Evolutionary conservation across 2,888 invertebrate genomes (phyloP).

Genomic region (Salpingus planirostris): DNA sequence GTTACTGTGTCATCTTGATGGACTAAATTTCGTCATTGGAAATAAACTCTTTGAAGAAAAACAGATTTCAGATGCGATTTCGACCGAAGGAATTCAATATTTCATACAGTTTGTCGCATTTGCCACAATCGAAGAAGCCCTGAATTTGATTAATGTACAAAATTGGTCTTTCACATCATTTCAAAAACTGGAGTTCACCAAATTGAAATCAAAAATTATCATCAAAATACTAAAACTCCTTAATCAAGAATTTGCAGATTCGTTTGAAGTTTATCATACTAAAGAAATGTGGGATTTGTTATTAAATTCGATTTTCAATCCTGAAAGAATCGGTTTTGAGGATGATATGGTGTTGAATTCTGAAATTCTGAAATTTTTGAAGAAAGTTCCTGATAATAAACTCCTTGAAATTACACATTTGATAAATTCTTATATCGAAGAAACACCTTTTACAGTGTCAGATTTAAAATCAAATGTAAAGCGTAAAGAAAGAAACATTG

Average conservation of each 20-base stretch:
- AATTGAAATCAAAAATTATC: conserved; percentile 3
- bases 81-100: conserved; percentile 19
- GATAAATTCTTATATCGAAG: not conserved
- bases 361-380: conserved; percentile 1
- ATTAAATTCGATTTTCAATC: conserved; percentile 10
- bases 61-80: no score
- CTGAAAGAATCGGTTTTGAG: conserved; percentile 1
- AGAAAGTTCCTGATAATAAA: conserved; percentile 4
- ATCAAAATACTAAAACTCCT: conserved; percentile 6
- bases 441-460: no score
- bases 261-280: not conserved
- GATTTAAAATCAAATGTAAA: conserved; percentile 16
- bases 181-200: conserved; percentile 21
- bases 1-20: conserved; percentile 41
- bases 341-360: not conserved
- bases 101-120: conserved; percentile 22
- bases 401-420: conserved; percentile 7
- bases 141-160: conserved; percentile 15
- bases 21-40: no score
- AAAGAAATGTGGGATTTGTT: conserved; percentile 22
- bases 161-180: conserved; percentile 18
- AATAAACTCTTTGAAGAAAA: no score
- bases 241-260: conserved; percentile 2
- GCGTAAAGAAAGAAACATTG: conserved; percentile 23
- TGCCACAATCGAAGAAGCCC: conserved; percentile 14